Percentiles rank a stretch among this genome's conserved stretches.
phyloP scores from a whole-genome alignment of 2,888 invertebrate species.

The Trachelus tabidus region DNA sequence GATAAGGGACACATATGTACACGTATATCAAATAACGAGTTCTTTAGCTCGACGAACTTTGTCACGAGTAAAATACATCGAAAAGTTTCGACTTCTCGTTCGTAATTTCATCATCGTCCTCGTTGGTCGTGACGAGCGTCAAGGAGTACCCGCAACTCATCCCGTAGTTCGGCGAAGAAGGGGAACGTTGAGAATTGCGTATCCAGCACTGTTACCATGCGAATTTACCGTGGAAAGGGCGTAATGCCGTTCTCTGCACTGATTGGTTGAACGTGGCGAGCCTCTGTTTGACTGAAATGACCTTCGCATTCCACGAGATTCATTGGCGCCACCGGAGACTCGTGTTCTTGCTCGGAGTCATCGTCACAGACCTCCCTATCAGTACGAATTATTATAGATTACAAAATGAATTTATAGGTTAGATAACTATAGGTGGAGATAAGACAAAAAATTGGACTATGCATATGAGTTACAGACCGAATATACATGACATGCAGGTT shows the following conservation, averaged over 20 bases:
- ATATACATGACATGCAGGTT: no score
- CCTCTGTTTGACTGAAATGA: slow-evolving; percentile 50
- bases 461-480: no score
- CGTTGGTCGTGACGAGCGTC: not conserved
- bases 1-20: not conserved
- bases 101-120: slow-evolving; percentile 23
- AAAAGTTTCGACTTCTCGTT: not conserved
- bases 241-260: slow-evolving; percentile 14
- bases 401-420: no score
- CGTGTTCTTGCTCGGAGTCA: slow-evolving; percentile 10
- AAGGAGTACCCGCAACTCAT: not conserved
- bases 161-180: not conserved
- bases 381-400: no score
- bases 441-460: no score
- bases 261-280: slow-evolving; percentile 52
- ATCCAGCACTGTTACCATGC: slow-evolving; percentile 29
- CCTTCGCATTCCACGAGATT: slow-evolving; percentile 47
- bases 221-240: slow-evolving; percentile 19
- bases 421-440: no score
- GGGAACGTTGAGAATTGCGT: not conserved
- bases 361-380: no score
- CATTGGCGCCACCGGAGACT: slow-evolving; percentile 17
- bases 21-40: not conserved
- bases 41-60: not conserved
- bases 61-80: not conserved